Evolutionary conservation across 2,113 vertebrate species (phyloP).

Genomic region (Prolemur simus): DNA sequence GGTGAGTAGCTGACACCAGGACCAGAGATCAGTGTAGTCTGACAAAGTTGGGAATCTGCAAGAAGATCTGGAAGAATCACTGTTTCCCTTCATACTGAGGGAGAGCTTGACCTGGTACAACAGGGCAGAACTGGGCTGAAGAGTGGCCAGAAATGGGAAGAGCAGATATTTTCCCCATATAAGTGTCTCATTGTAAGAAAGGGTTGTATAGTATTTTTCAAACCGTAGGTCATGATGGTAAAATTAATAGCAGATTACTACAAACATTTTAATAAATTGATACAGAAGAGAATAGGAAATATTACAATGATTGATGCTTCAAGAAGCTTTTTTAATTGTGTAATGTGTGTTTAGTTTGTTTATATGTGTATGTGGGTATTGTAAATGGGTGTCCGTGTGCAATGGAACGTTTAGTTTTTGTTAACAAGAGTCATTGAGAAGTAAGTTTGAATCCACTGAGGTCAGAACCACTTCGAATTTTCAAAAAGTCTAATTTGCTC

Average conservation of each 20-base stretch:
- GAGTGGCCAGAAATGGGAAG: neutral
- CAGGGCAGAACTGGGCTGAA: neutral
- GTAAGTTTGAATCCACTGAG: neutral
- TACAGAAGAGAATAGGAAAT: constrained; percentile 10
- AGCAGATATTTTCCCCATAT: neutral
- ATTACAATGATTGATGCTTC: neutral
- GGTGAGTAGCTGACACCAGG: neutral
- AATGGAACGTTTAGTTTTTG: neutral
- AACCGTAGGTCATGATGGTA: neutral
- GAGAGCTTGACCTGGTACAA: neutral
- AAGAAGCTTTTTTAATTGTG: neutral
- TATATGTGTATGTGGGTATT: neutral
- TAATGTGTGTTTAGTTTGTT: neutral
- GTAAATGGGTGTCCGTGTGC: neutral
- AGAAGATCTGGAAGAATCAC: neutral
- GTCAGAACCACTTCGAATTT: constrained; percentile 31
- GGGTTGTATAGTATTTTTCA: neutral
- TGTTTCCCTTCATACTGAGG: neutral
- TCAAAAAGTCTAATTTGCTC: neutral
- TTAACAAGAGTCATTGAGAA: neutral
- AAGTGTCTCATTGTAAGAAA: neutral
- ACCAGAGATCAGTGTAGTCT: neutral
- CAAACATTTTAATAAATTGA: constrained; percentile 20
- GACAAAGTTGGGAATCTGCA: neutral
- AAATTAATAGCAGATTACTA: neutral